These are phyloP conservation scores for Dascyllus trimaculatus DNA, from an alignment of 2,113 vertebrate genomes.

Conservation along the genomic window DNA sequence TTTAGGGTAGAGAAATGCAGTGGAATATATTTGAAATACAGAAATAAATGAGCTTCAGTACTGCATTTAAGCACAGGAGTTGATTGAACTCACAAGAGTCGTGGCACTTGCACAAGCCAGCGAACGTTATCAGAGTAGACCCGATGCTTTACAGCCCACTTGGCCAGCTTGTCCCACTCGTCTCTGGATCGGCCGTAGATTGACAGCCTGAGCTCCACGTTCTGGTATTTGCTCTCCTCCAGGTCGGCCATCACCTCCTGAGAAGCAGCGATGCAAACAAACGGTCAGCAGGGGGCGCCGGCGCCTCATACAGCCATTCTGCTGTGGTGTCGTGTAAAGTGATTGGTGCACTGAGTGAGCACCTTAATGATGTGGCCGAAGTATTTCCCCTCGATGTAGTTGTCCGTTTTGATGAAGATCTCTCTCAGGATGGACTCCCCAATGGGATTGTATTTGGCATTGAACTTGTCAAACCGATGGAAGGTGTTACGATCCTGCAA, in stretches of 20 bases:
- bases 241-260: slow-evolving; percentile 98
- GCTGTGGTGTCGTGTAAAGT: neutral
- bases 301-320: neutral
- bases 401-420: slow-evolving; percentile 99
- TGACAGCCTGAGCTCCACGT: slow-evolving; percentile 94
- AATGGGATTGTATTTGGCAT: slow-evolving; percentile 98
- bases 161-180: slow-evolving; percentile 95
- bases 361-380: slow-evolving; percentile 98
- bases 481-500: slow-evolving; percentile 97
- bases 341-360: slow-evolving; percentile 8
- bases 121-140: slow-evolving; percentile 96
- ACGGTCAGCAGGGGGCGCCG: slow-evolving; percentile 48
- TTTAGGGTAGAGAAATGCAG: neutral
- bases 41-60: no score
- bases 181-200: slow-evolving; percentile 93
- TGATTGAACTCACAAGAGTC: slow-evolving; percentile 92
- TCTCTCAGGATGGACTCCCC: slow-evolving; percentile 96
- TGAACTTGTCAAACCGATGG: slow-evolving; percentile 99
- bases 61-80: no score
- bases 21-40: no score
- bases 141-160: slow-evolving; percentile 90
- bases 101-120: slow-evolving; percentile 97
- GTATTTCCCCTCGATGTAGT: slow-evolving; percentile 94
- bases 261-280: slow-evolving; percentile 26
- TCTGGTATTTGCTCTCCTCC: slow-evolving; percentile 99